A percentile compares a stretch with the other conserved stretches of the same genome.
Evolutionary conservation across 1,140 invertebrate species (phyloP).

Genomic region (Drosophila biarmipes): DNA sequence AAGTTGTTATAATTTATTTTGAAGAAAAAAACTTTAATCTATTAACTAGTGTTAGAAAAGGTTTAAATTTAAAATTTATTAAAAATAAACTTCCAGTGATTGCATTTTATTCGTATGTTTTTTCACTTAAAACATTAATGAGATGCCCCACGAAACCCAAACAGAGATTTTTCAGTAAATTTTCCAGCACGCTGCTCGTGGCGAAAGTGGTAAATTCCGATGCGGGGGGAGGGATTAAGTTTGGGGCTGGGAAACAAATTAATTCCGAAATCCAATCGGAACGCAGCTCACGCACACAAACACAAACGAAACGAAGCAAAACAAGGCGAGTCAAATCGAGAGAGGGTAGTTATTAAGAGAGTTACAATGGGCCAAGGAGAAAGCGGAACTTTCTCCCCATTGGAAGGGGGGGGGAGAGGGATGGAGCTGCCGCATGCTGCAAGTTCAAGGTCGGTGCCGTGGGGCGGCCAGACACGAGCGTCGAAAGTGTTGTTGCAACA

Average conservation of each 20-base stretch:
- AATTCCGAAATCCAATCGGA: conserved; percentile 60
- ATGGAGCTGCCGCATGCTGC: conserved; percentile 19
- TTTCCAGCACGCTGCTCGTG: background rate
- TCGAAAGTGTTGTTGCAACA: conserved; percentile 36
- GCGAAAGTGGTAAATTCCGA: background rate
- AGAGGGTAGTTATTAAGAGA: background rate
- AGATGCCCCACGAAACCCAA: conserved; percentile 1
- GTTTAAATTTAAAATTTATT: too few relatives aligned
- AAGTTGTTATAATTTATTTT: too few relatives aligned
- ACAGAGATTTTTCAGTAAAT: conserved; percentile 10
- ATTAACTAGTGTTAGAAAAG: too few relatives aligned
- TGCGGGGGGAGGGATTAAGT: conserved; percentile 7
- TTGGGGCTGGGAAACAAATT: conserved; percentile 41
- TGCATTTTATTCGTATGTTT: too few relatives aligned
- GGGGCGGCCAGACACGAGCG: conserved; percentile 4
- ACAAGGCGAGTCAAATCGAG: conserved; percentile 25
- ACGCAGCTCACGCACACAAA: conserved; percentile 45
- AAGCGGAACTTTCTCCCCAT: conserved; percentile 20
- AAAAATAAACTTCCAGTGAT: too few relatives aligned
- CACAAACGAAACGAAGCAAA: conserved; percentile 16
- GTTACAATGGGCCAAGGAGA: conserved; percentile 2
- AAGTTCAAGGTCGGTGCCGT: conserved; percentile 58
- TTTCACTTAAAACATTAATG: background rate
- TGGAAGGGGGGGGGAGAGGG: background rate
- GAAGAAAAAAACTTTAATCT: too few relatives aligned